These are phyloP conservation scores for Arrhamphus sclerolepis DNA, from an alignment of 2,797 vertebrate genomes.

Conservation along the genomic window DNA sequence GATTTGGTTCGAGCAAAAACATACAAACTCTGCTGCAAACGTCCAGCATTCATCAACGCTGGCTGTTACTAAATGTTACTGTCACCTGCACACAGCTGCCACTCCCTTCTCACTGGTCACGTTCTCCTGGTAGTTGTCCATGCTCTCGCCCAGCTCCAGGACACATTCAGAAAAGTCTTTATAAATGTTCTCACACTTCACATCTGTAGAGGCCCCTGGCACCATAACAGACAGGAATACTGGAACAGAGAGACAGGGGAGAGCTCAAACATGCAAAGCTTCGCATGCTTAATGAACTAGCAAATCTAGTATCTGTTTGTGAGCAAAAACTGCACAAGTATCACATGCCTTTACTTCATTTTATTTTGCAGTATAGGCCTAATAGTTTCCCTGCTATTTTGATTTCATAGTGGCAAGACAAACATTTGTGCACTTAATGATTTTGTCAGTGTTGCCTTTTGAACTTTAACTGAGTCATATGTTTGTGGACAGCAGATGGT, in stretches of 20 bases:
- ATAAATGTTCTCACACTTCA: slow-evolving; percentile 78
- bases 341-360: not conserved
- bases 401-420: too few relatives aligned
- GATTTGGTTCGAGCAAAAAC: too few relatives aligned
- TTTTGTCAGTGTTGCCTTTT: too few relatives aligned
- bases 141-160: slow-evolving; percentile 80
- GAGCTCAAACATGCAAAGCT: too few relatives aligned
- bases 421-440: too few relatives aligned
- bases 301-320: not conserved
- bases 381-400: not conserved
- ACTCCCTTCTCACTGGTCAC: slow-evolving; percentile 72
- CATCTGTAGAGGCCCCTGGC: slow-evolving; percentile 67
- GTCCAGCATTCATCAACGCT: not conserved
- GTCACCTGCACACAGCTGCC: slow-evolving; percentile 77
- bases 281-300: not conserved
- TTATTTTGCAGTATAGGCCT: not conserved
- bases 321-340: not conserved
- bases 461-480: too few relatives aligned
- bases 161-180: slow-evolving; percentile 82
- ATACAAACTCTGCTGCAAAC: not conserved
- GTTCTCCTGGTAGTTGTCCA: slow-evolving; percentile 82
- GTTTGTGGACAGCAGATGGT: too few relatives aligned
- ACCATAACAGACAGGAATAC: slow-evolving; percentile 62
- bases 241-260: slow-evolving; percentile 52
- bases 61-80: slow-evolving; percentile 1